Evolutionary conservation across 2,797 vertebrate genomes (phyloP).

Genomic region (Ambastaia sidthimunki): DNA sequence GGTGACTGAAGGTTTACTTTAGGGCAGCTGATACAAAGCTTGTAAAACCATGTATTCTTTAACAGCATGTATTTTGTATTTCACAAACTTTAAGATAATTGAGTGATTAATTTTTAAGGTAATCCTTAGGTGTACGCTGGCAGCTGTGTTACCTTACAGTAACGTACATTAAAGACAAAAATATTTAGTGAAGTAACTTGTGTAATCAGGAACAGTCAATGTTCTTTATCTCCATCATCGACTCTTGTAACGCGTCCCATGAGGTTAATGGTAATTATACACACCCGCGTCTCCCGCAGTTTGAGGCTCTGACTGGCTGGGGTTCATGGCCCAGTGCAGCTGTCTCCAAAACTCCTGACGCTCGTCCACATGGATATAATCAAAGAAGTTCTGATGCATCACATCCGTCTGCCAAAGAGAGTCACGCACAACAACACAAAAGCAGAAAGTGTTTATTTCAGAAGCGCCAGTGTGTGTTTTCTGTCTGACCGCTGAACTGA

Average conservation of each 20-base stretch:
- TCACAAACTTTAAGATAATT: too few species aligned
- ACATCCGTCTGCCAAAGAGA: conserved; percentile 82
- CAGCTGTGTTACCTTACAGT: neutral
- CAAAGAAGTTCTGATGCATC: conserved; percentile 87
- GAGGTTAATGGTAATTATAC: neutral
- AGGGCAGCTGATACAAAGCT: too few species aligned
- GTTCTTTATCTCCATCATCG: neutral
- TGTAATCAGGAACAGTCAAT: neutral
- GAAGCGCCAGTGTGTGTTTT: conserved; percentile 28
- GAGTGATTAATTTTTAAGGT: neutral
- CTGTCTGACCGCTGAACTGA: conserved; percentile 38
- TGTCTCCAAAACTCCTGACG: conserved; percentile 85
- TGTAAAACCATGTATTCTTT: too few species aligned
- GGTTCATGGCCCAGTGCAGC: conserved; percentile 89
- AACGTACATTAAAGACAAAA: neutral
- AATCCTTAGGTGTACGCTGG: neutral
- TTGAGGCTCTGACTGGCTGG: conserved; percentile 68
- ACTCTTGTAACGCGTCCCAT: neutral
- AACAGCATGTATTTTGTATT: too few species aligned
- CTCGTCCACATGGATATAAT: conserved; percentile 89
- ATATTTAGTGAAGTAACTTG: neutral
- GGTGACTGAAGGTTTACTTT: too few species aligned
- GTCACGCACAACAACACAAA: conserved; percentile 37
- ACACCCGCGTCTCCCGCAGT: conserved; percentile 69
- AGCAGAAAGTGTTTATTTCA: conserved; percentile 18